Base-by-base conservation (phyloP, 2,113 vertebrate species). In the Pelodiscus sinensis region DNA sequence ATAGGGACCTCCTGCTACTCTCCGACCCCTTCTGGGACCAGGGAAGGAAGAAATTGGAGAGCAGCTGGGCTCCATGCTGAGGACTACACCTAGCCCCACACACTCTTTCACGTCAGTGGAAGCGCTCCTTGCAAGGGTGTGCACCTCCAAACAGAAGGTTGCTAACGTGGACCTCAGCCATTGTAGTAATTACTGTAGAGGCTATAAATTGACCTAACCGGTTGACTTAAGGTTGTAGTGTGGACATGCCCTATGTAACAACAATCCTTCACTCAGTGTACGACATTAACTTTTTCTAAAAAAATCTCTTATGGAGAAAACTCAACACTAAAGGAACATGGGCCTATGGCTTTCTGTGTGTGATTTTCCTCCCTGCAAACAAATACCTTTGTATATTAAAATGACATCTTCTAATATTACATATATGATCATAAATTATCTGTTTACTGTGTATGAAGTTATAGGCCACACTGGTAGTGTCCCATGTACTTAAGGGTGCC, bases 371-470 rank as follows among this genome's bases (percentile, higher is more conserved):
- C 21, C 13, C 38, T 9, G 5, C 38, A 7, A 92, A 16, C 1
- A 29, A 27, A 14, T 6, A 4, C 24, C 73, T 79, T 57, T 77
- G 2, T 51, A 75, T 83, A 71, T 25, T 44, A 77, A 81, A 60
- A 82, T 19, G n/a, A 2, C 44, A 79, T 22, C 21, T 75, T 7
- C 77, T 5, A 79, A 85, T 0, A 0, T 81, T 51, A 52, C 3
- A 4, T 14, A 35, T 60, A 27, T 3, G 15, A 65, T n/a, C 68
- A 75, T 85, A 38, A 81, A 21, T 35, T 68, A 44, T 35, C 27
- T 85, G 54, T n/a, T 15, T 15, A 86, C 82, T 88, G 15, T 7
- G 57, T 19, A 24, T 2, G 1, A 9, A 58, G 8, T 29, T 38
- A 57, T 1, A 5, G 2, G 8, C 21, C 84, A 4, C 4, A 71